Conservation (phyloP, 2,113 vertebrate genomes). For the Eretmochelys imbricata region DNA sequence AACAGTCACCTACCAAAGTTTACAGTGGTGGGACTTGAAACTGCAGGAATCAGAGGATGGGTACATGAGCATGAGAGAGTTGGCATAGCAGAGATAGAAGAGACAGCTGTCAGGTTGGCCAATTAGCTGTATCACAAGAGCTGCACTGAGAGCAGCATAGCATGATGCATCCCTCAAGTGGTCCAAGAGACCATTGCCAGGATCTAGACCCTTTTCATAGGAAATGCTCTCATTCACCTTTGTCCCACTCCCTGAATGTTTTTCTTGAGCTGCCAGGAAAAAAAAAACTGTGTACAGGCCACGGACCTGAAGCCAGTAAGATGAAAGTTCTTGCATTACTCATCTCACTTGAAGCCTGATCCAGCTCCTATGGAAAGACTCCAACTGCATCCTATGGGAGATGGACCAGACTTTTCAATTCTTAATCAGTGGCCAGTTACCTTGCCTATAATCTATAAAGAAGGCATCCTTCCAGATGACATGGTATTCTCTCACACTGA, state of each 20-base stretch:
- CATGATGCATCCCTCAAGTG: neutral
- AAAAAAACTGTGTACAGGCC: neutral
- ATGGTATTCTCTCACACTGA: too few relatives aligned
- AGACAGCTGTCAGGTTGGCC: neutral
- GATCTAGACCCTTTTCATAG: neutral
- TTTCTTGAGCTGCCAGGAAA: neutral
- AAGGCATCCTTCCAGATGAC: neutral
- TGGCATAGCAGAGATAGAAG: neutral
- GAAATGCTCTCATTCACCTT: neutral
- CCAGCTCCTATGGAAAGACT: neutral
- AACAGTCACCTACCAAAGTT: neutral
- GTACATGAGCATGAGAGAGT: neutral
- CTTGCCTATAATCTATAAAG: rapidly evolving
- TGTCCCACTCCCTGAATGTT: neutral
- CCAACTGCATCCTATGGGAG: neutral
- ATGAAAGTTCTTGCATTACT: neutral
- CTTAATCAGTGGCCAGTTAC: neutral
- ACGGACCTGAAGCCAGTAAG: neutral
- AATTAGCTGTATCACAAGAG: neutral
- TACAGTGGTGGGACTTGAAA: neutral
- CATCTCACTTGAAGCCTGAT: neutral
- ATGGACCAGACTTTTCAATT: neutral
- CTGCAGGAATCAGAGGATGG: neutral
- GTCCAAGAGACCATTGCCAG: neutral
- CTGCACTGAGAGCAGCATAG: neutral